Percentiles rank a stretch among this genome's conserved stretches.
These are phyloP conservation scores for Enteromius radiatus DNA, from an alignment of 2,797 vertebrate genomes.

Conservation along the genomic window DNA sequence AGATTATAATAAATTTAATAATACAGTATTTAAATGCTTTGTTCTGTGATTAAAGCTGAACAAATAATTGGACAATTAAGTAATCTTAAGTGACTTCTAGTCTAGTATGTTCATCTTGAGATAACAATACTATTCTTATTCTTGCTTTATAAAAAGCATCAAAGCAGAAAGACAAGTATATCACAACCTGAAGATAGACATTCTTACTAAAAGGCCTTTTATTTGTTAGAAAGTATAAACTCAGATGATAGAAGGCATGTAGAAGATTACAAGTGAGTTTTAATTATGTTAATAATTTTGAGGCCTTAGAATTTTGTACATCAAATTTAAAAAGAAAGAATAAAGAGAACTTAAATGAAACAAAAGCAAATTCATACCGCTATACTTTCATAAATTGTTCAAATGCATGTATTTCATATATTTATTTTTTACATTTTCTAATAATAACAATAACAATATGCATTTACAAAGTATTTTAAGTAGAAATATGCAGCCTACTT, in stretches of 20 bases:
- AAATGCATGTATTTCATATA: not conserved
- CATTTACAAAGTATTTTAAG: not conserved
- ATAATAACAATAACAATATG: not conserved
- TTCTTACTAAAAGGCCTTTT: not conserved
- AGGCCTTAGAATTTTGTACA: not conserved
- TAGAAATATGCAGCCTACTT: not conserved
- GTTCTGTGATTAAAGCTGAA: not conserved
- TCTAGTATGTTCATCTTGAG: not conserved
- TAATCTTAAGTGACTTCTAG: not conserved
- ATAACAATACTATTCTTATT: not conserved
- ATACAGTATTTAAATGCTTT: not conserved
- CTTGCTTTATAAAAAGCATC: not conserved
- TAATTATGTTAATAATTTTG: not conserved
- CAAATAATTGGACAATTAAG: not conserved
- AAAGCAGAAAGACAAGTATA: not conserved
- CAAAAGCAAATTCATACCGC: not conserved
- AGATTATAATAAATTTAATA: not conserved
- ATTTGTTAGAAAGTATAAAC: not conserved
- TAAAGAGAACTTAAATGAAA: not conserved
- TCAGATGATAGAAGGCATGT: not conserved
- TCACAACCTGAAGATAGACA: not conserved
- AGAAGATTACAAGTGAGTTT: not conserved
- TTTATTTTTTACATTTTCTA: not conserved
- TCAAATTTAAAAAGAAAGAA: not conserved
- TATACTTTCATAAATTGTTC: not conserved